These are phyloP conservation scores for Epinephelus moara DNA, from an alignment of 2,113 vertebrate species.

Conservation along the genomic window DNA sequence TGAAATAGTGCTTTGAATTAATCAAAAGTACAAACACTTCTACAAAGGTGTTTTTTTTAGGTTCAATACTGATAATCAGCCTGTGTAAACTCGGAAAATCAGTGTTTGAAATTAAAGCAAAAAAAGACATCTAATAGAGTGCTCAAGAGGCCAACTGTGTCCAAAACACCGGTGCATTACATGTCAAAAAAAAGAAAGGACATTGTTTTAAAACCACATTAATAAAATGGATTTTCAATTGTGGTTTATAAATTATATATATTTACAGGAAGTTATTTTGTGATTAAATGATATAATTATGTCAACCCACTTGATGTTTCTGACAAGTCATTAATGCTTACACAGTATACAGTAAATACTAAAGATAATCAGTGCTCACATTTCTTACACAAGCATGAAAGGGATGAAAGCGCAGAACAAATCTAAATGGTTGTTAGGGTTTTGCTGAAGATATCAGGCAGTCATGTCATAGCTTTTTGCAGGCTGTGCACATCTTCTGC, in stretches of 20 bases:
- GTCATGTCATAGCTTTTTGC: slow-evolving; percentile 59
- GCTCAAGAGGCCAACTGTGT: not conserved
- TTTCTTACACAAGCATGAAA: slow-evolving; percentile 4
- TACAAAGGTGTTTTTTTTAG: not conserved
- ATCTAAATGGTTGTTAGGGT: slow-evolving; percentile 48
- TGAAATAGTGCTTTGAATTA: not conserved
- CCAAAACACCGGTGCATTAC: not conserved
- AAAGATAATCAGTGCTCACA: not conserved
- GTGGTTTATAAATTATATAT: not conserved
- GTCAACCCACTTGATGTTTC: not conserved
- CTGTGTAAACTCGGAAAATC: not conserved
- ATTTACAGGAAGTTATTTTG: not conserved
- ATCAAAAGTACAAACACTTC: slow-evolving; percentile 12
- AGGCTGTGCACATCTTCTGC: slow-evolving; percentile 59
- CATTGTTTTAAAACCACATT: not conserved
- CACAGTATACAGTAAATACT: not conserved
- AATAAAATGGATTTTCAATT: not conserved
- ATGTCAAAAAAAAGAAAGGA: not conserved
- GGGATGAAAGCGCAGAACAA: slow-evolving; percentile 29
- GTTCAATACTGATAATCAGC: not conserved
- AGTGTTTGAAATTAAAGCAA: not conserved
- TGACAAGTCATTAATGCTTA: not conserved
- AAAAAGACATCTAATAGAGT: not conserved
- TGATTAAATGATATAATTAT: not conserved
- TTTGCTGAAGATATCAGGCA: slow-evolving; percentile 64